Conservation (phyloP, 2,113 vertebrate genomes). For the Psammodynastes pulverulentus region DNA sequence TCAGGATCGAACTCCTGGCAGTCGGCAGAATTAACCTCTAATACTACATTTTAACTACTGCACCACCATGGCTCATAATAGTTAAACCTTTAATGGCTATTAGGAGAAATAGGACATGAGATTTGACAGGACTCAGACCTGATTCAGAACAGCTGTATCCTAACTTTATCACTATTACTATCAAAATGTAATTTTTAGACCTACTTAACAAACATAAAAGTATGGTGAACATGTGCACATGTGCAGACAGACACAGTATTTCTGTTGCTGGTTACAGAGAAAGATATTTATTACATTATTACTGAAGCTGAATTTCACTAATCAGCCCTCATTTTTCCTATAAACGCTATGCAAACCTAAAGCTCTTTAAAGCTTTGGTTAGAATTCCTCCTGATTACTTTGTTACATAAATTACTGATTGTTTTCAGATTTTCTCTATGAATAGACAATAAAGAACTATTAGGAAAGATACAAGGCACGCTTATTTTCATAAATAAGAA, state of each 20-base stretch:
- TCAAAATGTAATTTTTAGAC: not conserved
- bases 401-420: not conserved
- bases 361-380: not conserved
- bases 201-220: not conserved
- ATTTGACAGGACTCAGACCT: not conserved
- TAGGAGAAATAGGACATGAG: not conserved
- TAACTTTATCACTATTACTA: not conserved
- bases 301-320: not conserved
- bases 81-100: not conserved
- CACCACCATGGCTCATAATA: no score
- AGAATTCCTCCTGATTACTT: not conserved
- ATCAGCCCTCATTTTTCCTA: not conserved
- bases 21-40: no score
- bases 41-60: no score
- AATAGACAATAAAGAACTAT: not conserved
- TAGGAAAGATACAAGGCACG: not conserved
- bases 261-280: not conserved
- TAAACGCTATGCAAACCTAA: not conserved
- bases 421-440: not conserved
- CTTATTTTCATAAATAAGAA: not conserved
- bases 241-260: not conserved
- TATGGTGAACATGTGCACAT: not conserved
- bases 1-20: no score
- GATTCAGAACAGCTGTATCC: not conserved
- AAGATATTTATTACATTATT: not conserved